Evolutionary conservation across 2,888 invertebrate genomes (phyloP), one percentile per base, ranked within the genome.

Genomic region (Agriopis marginaria): DNA sequence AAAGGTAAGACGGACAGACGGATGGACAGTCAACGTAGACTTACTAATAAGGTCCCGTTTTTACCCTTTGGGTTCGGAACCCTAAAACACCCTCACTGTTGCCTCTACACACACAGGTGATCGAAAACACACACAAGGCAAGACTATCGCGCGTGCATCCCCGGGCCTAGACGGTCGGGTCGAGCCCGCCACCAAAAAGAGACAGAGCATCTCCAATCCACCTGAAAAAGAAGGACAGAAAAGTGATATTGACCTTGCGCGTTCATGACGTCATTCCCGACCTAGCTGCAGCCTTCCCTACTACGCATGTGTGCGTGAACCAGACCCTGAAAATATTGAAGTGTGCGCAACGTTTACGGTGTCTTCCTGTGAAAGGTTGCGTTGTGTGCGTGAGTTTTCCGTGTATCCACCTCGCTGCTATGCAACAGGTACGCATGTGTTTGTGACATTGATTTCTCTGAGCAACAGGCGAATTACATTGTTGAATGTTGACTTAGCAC

Each of bases 261-360:
- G 88, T 70, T 50, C 73, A 83, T 95, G 95, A 95, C 95, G 95
- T 95, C 95, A 95, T 92, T 88, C 83, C 85, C 95, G 95, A 95
- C 95, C 95, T 95, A 95, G 95, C 91, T 94, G 93, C 93, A 93
- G 87, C 90, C 72, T 89, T 87, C 84, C 85, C 82, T 73, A 80
- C 77, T 81, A 70, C 67, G 70, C 63, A 45, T 71, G 90, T 88
- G 88, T 89, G 90, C 79, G 91, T 92, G 92, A 92, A 86, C 92
- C 91, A 91, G 92, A 92, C 92, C 92, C 89, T 92, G 92, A 91
- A 91, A 82, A 73, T 45, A 58, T 71, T 8, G 69, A 82, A 86
- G 79, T 79, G 73, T 75, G 75, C 14, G 73, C 75, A 32, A 51
- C 32, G 53, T 72, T 68, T 71, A 54, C 55, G 9, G 42, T 42